phyloP scores from a whole-genome alignment of 2,888 invertebrate genomes.

The Entomobrya multifasciata region DNA sequence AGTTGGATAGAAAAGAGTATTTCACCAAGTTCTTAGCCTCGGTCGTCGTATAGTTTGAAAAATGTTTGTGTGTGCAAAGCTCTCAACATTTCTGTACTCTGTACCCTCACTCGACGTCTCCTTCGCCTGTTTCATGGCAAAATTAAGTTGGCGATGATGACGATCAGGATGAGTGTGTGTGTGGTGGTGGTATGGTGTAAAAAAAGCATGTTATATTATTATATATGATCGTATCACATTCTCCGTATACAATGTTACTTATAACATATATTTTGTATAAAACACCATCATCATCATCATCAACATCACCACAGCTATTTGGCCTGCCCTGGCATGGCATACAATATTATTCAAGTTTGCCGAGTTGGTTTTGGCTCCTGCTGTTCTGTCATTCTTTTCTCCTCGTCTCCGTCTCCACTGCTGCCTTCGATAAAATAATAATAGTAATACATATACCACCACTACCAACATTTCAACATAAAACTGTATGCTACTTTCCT shows the following conservation, averaged over 20 bases:
- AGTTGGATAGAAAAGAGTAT: too few relatives aligned
- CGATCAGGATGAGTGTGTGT: slow-evolving; percentile 31
- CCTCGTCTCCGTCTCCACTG: background rate
- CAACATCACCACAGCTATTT: background rate
- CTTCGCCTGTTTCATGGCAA: slow-evolving; percentile 34
- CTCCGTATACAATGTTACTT: too few relatives aligned
- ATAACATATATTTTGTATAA: too few relatives aligned
- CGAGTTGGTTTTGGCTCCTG: slow-evolving; percentile 62
- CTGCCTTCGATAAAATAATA: slow-evolving; percentile 28
- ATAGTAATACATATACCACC: slow-evolving; percentile 14
- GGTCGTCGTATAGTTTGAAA: background rate
- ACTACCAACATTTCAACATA: background rate
- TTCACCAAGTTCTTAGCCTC: background rate
- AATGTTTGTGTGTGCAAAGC: slow-evolving; percentile 32
- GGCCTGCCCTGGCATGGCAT: slow-evolving; percentile 16
- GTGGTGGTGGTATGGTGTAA: background rate
- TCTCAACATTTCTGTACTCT: slow-evolving; percentile 59
- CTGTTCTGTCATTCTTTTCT: slow-evolving; percentile 60
- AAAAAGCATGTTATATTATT: slow-evolving; percentile 41
- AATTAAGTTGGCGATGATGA: background rate
- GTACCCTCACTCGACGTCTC: slow-evolving; percentile 49
- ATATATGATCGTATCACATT: slow-evolving; percentile 4
- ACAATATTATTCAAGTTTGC: slow-evolving; percentile 36
- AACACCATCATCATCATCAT: too few relatives aligned
- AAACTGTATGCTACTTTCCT: background rate